Base-by-base conservation (phyloP, 2,888 invertebrate genomes). In the Incurvaria masculella region DNA sequence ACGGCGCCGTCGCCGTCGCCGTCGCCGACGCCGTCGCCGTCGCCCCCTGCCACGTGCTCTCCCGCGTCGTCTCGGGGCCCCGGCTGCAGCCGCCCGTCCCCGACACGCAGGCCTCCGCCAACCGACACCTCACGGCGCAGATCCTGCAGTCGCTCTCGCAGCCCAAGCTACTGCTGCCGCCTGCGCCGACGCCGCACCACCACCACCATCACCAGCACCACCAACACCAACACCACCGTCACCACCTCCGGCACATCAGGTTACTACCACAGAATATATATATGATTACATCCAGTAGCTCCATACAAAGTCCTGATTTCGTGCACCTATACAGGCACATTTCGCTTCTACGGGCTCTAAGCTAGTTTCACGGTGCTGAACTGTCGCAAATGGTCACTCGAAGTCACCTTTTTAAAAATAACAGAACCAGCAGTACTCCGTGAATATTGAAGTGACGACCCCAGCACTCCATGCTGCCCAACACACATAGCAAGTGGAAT, bases 121-220 rank as follows among this genome's bases (percentile, higher is more conserved):
- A 83, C 59, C 83, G 83, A 57, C 83, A 83, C 49, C 62, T 84
- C 47, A 84, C 84, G 2, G 84, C 83, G 20, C 83, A 84, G 60
- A 84, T 84, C 56, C 64, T 84, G 53, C 83, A 84, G 57, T 83
- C 83, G 23, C 59, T 80, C 16, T 70, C 79, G 16, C 78, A 76
- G 51, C 76, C 79, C 2, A 79, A 78, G 54, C 54, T 75, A 42
- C 63, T 73, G 64, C 51, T 74, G 49, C 71, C 70, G 48, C 59
- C 68, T 4, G 64, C 60, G 50, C 63, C 66, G 2, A 58, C 61
- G 1, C 58, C 65, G 5, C 46, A 65, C 18, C 65, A 64, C 52
- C 64, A 65, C 50, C 55, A 46, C 38, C 50, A 61, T 47, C 60
- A 50, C 49, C 55, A 61, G 18, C 42, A 45, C 55, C 61, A n/a